Base-by-base conservation (phyloP, 2,888 invertebrate species). In the Venustoraphidia nigricollis region DNA sequence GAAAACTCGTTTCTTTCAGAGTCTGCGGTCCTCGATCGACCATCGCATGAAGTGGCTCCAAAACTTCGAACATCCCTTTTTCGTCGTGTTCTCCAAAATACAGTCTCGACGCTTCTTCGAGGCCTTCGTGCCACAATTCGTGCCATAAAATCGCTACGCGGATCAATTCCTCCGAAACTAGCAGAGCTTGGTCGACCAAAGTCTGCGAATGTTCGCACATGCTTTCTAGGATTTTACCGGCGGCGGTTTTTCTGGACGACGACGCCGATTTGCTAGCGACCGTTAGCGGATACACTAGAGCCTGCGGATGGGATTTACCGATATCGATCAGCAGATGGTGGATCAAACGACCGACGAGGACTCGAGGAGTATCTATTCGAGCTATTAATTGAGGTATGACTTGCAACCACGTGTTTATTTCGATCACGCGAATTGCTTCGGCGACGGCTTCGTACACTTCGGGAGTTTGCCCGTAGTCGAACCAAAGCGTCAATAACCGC, bases 91-190 rank as follows among this genome's bases (percentile, higher is more conserved):
- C 98, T 3, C 94, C 95, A 65, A 97, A 98, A 66, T 94, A 98
- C 9, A 97, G 69, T 53, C 81, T 67, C 6, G 90, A 91, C 0
- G 96, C 96, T 63, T 97, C 96, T 59, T 91, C 90, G 14, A 98
- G 68, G 0, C 95, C 97, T 65, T 98, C 98, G 62, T 97, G 94
- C 98, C 98, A 99, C 60, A 95, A 82, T 65, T 98, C 98, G 62
- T 98, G 97, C 98, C 98, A 99, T 13, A 99, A 70, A 55, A 99
- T 99, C 2, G 98, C 97, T 1, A 97, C 95, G 47, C 97, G 74
- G 50, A 98, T 97, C 44, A 98, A 71, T 66, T 98, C 98, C 59
- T 97, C 96, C 41, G 94, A 83, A 52, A 93, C 95, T 86, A 94
- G 86, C 58, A 93, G 80, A 0, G 96, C 96, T 65, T 99, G 97